These are phyloP conservation scores for Drosophila affinis DNA, from an alignment of 2,888 invertebrate species.

Conservation along the genomic window DNA sequence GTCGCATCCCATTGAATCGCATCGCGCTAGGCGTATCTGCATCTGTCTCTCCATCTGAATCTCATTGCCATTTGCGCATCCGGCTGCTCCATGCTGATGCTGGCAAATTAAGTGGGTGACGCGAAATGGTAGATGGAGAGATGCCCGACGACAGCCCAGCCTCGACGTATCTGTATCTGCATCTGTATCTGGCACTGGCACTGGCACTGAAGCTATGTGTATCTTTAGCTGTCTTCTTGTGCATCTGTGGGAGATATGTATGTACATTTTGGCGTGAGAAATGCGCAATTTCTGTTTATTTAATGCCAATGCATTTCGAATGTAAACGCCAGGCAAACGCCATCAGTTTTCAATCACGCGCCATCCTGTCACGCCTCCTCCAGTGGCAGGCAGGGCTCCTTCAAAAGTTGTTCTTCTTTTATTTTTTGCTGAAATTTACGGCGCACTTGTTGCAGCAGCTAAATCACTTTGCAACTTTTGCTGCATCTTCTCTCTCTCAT, in stretches of 20 bases:
- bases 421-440: slow-evolving; percentile 60
- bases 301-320: slow-evolving; percentile 79
- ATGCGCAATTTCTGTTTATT: slow-evolving; percentile 79
- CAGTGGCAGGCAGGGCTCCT: neutral
- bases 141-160: slow-evolving; percentile 39
- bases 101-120: slow-evolving; percentile 77
- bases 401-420: neutral
- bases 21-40: slow-evolving; percentile 16
- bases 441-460: slow-evolving; percentile 74
- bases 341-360: slow-evolving; percentile 80
- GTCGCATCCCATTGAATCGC: slow-evolving; percentile 14
- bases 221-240: slow-evolving; percentile 2
- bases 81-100: slow-evolving; percentile 31
- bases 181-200: slow-evolving; percentile 25
- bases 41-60: slow-evolving; percentile 43
- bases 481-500: slow-evolving; percentile 46
- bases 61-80: slow-evolving; percentile 60
- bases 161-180: slow-evolving; percentile 23
- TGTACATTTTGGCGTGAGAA: slow-evolving; percentile 67
- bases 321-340: slow-evolving; percentile 64
- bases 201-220: slow-evolving; percentile 7
- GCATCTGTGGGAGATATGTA: slow-evolving; percentile 34
- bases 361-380: slow-evolving; percentile 25
- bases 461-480: slow-evolving; percentile 80
- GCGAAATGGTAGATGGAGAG: slow-evolving; percentile 45